These are phyloP conservation scores for Monochamus saltuarius DNA, from an alignment of 1,140 invertebrate species.

Conservation along the genomic window DNA sequence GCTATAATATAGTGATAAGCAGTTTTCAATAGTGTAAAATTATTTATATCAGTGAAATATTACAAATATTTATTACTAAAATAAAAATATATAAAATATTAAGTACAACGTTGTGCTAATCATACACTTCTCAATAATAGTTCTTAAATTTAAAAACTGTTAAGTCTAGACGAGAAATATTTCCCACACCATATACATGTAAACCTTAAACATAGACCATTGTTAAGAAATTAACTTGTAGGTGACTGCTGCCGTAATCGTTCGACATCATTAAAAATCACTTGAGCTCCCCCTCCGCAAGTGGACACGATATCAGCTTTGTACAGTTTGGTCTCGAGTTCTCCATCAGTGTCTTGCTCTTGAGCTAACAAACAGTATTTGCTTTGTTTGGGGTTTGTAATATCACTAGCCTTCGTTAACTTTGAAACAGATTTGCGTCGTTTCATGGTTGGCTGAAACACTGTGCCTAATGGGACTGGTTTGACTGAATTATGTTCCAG, in stretches of 20 bases:
- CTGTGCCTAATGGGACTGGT: conserved; percentile 75
- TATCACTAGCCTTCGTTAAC: conserved; percentile 69
- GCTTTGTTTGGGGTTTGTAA: conserved; percentile 71
- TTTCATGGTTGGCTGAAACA: conserved; percentile 82
- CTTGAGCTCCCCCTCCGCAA: conserved; percentile 88
- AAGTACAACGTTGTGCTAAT: too few species aligned
- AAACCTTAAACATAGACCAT: too few species aligned
- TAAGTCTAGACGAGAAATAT: too few species aligned
- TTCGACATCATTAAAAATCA: conserved; percentile 95
- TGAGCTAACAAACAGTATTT: conserved; percentile 93
- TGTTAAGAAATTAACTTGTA: conserved; percentile 7
- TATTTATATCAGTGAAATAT: too few species aligned
- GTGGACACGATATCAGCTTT: conserved; percentile 92
- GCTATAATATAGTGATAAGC: too few species aligned
- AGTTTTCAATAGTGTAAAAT: too few species aligned
- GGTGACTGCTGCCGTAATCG: conserved; percentile 84
- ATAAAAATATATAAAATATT: too few species aligned
- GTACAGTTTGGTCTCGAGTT: conserved; percentile 88
- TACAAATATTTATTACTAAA: too few species aligned
- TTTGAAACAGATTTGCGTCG: conserved; percentile 83
- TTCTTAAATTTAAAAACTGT: too few species aligned
- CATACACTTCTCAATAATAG: too few species aligned
- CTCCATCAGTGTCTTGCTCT: conserved; percentile 86
- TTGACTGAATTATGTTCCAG: conserved; percentile 84
- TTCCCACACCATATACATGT: too few species aligned